Base-by-base conservation (phyloP, 2,888 invertebrate genomes). In the Sphaeridia pumilis region DNA sequence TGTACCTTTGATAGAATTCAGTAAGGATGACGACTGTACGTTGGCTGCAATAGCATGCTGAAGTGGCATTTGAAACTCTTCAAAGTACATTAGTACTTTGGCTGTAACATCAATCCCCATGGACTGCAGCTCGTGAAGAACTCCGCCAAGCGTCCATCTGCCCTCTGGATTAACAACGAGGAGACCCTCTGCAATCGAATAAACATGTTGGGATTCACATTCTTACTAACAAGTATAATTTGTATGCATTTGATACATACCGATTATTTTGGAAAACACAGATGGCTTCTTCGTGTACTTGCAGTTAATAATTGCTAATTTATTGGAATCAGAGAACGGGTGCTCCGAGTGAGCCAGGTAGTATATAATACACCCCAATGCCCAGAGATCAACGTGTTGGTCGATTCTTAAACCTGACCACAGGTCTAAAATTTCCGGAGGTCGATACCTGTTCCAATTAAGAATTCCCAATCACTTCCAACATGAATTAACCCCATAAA, bases 361-460 rank as follows among this genome's bases (percentile, higher is more conserved):
- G 70, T 88, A 97, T 14, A 97, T 74, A 59, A 98, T 81, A 71
- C 98, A 98, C 5, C 98, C 98, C 14, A 98, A 74, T 0, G 97
- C 95, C 98, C 98, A 98, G 34, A 94, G 78, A 72, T 99, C 98
- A 2, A 85, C 82, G 41, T 86, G 82, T 60, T 86, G 80, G 52
- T 92, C 92, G 62, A 98, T 92, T 58, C 84, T 85, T 69, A 84
- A 83, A 70, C 98, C 94, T 67, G 84, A 89, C 87, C 97, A 98
- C 3, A 94, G 88, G 69, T 97, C 95, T 59, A 97, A 76, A 84
- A 97, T 93, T 76, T 98, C 98, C 27, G 98, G 98, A 0, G 97
- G 87, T 69, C 98, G 78, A 72, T 98, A 98, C 97, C 61, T 61
- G 26, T 46, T n/a, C n/a, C 5, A 46, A 7, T 12, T 41, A 7